Conservation (phyloP, 2,113 vertebrate species). For the Ameiurus melas region DNA sequence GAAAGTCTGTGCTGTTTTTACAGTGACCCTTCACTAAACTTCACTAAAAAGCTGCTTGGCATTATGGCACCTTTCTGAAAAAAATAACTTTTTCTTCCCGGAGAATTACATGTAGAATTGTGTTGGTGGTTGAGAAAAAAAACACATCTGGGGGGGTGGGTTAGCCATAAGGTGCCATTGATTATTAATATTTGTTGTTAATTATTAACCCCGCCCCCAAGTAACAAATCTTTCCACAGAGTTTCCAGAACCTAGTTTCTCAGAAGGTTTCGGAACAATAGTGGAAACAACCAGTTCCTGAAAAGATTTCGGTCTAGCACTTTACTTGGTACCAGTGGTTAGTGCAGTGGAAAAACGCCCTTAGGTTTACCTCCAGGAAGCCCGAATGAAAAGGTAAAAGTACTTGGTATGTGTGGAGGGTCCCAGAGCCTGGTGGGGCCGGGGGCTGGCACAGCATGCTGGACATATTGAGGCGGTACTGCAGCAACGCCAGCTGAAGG, state of each 20-base stretch:
- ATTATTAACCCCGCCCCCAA: not conserved
- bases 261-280: not conserved
- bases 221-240: not conserved
- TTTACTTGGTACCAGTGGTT: not conserved
- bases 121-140: too few species aligned
- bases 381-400: conserved; percentile 81
- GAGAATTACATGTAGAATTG: too few species aligned
- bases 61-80: not conserved
- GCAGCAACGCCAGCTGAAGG: conserved; percentile 97
- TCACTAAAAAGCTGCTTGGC: not conserved
- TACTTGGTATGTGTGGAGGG: conserved; percentile 98
- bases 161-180: not conserved
- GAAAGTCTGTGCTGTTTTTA: too few species aligned
- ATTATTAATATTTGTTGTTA: not conserved
- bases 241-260: not conserved
- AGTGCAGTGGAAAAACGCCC: conserved; percentile 22
- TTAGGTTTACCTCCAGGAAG: conserved; percentile 68
- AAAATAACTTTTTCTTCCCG: not conserved
- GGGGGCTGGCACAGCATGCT: conserved; percentile 87
- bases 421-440: conserved; percentile 89
- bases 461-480: conserved; percentile 97
- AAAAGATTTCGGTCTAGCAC: not conserved
- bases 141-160: too few species aligned
- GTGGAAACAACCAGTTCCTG: not conserved
- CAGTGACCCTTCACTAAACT: too few species aligned